A percentile compares a stretch with the other conserved stretches of the same genome.
Evolutionary conservation across 2,797 vertebrate genomes (phyloP).

Genomic region (Triplophysa bombifrons): DNA sequence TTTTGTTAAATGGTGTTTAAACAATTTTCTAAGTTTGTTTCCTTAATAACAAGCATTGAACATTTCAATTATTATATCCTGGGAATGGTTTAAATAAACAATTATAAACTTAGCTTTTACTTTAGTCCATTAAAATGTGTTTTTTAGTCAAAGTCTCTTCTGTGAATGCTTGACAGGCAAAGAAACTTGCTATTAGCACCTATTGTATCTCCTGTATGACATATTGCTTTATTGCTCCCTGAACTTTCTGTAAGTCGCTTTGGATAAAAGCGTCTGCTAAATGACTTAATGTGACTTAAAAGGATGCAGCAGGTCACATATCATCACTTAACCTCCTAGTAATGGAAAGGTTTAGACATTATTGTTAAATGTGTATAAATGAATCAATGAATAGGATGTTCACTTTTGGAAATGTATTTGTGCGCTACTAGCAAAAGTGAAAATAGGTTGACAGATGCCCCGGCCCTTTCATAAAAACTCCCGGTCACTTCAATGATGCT

Average conservation of each 20-base stretch:
- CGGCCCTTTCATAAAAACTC: slow-evolving; percentile 17
- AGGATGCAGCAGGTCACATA: not conserved
- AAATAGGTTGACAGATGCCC: not conserved
- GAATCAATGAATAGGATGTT: not conserved
- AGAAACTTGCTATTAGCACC: no score
- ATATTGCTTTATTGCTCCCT: no score
- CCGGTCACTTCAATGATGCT: slow-evolving; percentile 27
- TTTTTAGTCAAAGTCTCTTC: no score
- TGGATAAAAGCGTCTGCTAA: no score
- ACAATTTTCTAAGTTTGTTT: not conserved
- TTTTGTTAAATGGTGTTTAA: no score
- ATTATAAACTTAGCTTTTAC: not conserved
- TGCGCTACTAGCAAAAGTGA: not conserved
- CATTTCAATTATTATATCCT: not conserved
- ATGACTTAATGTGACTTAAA: not conserved
- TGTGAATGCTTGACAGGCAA: no score
- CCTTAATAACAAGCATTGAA: not conserved
- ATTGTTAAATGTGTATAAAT: not conserved
- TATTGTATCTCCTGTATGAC: no score
- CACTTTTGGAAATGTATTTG: not conserved
- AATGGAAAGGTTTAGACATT: not conserved
- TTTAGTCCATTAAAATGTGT: not conserved
- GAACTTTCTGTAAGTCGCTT: no score
- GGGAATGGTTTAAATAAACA: not conserved
- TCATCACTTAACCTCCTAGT: not conserved